Evolutionary conservation across 2,888 invertebrate species (phyloP), one percentile per base, ranked within the genome.

Genomic region (Spatulosminthurus flaviceps): DNA sequence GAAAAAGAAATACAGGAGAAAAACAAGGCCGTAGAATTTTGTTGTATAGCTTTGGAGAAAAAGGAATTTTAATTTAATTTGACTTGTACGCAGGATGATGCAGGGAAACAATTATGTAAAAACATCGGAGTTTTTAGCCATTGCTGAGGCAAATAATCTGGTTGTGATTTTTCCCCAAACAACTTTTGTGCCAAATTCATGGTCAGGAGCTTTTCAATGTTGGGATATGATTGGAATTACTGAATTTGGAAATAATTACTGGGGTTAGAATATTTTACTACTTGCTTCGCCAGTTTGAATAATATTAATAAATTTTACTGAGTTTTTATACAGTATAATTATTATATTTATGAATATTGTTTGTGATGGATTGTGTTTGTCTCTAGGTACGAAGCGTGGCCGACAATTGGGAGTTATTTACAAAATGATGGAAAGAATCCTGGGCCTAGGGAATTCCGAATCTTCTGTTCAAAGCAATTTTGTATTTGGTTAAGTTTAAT

Each of bases 131-230:
- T 81, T 82, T 77, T 70, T 83, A 16, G 83, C 82, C 34, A 79
- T 78, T 66, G 83, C 83, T 1, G 83, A 83, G 66, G 80, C 81
- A n/a, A 83, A 83, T 41, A 76, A 82, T 74, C 73, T 83, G 34
- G 77, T 83, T 2, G 71, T 82, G 7, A 22, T 83, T 4, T 83
- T 83, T 60, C 83, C 83, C 9, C 83, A 83, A 80, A 80, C 80
- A 1, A 82, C 80, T 22, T 79, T 80, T n/a, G 78, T 80, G 0
- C 28, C 61, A 0, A 67, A 75, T n/a, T 78, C 77, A 24, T 29
- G 78, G 0, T 74, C 73, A 16, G 81, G 81, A 13, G 64, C 80
- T 16, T 81, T 82, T 24, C 80, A 81, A 13, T 82, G 83, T 64
- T 83, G 83, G 83, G 83, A 83, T 43, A 29, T 83, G 21, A 78